Conservation (phyloP, 2,888 invertebrate genomes). For the Caenorhabditis becei region DNA sequence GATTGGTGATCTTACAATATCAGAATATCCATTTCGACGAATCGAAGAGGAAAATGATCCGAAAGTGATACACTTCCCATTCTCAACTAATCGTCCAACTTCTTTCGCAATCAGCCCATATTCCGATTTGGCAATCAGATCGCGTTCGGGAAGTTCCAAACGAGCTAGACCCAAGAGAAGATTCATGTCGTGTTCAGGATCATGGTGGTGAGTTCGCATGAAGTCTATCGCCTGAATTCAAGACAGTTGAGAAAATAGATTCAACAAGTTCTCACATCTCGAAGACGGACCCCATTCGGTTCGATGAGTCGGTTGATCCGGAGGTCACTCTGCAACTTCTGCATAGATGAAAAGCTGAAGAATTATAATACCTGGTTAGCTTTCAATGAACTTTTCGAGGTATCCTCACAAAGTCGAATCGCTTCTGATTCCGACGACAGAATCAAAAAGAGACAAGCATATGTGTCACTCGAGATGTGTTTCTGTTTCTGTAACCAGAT, state of each 20-base stretch:
- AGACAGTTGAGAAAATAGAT: neutral
- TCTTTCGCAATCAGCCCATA: neutral
- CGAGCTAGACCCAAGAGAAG: neutral
- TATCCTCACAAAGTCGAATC: too few relatives aligned
- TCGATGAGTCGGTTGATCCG: neutral
- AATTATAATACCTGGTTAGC: too few relatives aligned
- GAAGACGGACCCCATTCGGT: slow-evolving; percentile 1
- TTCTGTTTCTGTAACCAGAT: too few relatives aligned
- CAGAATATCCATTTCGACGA: neutral
- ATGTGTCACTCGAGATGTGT: too few relatives aligned
- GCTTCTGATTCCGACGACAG: too few relatives aligned
- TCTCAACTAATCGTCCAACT: neutral
- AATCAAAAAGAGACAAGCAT: too few relatives aligned
- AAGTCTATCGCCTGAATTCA: neutral
- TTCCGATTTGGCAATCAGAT: neutral
- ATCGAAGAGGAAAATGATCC: neutral
- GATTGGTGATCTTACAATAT: neutral
- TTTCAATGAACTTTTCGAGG: too few relatives aligned
- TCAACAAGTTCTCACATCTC: neutral
- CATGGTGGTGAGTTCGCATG: neutral
- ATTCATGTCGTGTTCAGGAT: neutral
- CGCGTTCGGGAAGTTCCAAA: neutral
- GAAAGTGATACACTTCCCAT: neutral
- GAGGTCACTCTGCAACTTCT: neutral
- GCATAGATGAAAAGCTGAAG: too few relatives aligned